Conservation (phyloP, 2,888 invertebrate species). For the Timema podura region DNA sequence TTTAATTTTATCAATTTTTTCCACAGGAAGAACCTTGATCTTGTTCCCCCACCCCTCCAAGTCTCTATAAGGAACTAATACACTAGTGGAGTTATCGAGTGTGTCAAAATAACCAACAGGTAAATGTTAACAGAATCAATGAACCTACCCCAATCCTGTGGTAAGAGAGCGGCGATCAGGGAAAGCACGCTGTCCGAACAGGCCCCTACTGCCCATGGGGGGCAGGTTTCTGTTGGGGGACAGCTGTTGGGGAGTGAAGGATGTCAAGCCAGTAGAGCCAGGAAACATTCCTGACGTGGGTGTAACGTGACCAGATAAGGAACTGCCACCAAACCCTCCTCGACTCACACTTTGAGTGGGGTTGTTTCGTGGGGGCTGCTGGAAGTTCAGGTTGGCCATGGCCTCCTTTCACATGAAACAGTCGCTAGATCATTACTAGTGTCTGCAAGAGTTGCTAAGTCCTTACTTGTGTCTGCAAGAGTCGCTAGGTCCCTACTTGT, state of each 20-base stretch:
- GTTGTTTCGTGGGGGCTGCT: slow-evolving; percentile 83
- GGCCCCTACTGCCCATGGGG: slow-evolving; percentile 55
- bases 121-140: slow-evolving; percentile 12
- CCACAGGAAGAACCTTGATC: too few species aligned
- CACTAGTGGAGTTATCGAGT: too few species aligned
- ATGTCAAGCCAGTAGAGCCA: slow-evolving; percentile 44
- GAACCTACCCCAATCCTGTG: slow-evolving; percentile 43
- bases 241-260: slow-evolving; percentile 40
- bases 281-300: slow-evolving; percentile 64
- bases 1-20: too few species aligned
- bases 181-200: slow-evolving; percentile 78
- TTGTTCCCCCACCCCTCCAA: too few species aligned
- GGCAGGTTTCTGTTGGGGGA: slow-evolving; percentile 45
- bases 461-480: too few species aligned
- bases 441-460: too few species aligned
- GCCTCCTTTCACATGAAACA: slow-evolving; percentile 48
- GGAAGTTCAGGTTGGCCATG: slow-evolving; percentile 93
- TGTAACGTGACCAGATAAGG: slow-evolving; percentile 71
- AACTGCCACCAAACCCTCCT: slow-evolving; percentile 61
- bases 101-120: slow-evolving; percentile 7
- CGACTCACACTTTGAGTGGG: slow-evolving; percentile 65
- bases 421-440: too few species aligned
- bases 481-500: too few species aligned
- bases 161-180: slow-evolving; percentile 69
- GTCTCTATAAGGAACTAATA: too few species aligned